A percentile compares a stretch with the other conserved stretches of the same genome.
phyloP scores from a whole-genome alignment of 2,888 invertebrate genomes.

The Cephus runcator region DNA sequence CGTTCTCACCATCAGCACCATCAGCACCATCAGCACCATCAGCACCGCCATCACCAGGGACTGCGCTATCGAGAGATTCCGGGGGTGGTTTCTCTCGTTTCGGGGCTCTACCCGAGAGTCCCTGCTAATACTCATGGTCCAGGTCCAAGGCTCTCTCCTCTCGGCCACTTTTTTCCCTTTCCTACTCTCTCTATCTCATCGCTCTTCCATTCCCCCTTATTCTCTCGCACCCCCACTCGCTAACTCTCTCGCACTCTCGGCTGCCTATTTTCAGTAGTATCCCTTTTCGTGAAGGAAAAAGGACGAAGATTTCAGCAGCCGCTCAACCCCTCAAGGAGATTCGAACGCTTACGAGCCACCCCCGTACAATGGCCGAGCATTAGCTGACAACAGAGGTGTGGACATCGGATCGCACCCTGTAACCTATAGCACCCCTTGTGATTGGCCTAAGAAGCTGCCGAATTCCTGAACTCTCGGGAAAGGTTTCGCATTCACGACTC shows the following conservation, averaged over 20 bases:
- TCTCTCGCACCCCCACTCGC: not conserved
- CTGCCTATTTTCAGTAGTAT: no score
- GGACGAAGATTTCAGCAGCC: no score
- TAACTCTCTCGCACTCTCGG: not conserved
- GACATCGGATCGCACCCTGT: slow-evolving; percentile 52
- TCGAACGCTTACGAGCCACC: slow-evolving; percentile 49
- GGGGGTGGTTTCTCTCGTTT: not conserved
- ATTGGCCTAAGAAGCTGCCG: slow-evolving; percentile 43
- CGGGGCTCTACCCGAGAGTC: slow-evolving; percentile 11
- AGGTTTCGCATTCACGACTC: slow-evolving; percentile 59
- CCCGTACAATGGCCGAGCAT: slow-evolving; percentile 56
- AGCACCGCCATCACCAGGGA: slow-evolving; percentile 12
- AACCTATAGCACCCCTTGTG: slow-evolving; percentile 36
- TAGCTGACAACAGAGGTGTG: slow-evolving; percentile 64
- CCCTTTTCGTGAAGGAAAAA: no score
- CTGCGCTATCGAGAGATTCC: not conserved
- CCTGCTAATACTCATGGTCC: slow-evolving; percentile 47
- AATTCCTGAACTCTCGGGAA: slow-evolving; percentile 16
- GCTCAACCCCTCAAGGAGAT: slow-evolving; percentile 29
- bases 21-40: slow-evolving; percentile 18
- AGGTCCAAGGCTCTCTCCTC: slow-evolving; percentile 20
- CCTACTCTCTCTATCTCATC: slow-evolving; percentile 19
- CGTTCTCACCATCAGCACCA: slow-evolving; percentile 31
- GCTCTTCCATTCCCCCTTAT: slow-evolving; percentile 16
- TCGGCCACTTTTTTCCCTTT: slow-evolving; percentile 22